Evolutionary conservation across 2,113 vertebrate genomes (phyloP), one percentile per base, ranked within the genome.

Genomic region (Archocentrus centrarchus): DNA sequence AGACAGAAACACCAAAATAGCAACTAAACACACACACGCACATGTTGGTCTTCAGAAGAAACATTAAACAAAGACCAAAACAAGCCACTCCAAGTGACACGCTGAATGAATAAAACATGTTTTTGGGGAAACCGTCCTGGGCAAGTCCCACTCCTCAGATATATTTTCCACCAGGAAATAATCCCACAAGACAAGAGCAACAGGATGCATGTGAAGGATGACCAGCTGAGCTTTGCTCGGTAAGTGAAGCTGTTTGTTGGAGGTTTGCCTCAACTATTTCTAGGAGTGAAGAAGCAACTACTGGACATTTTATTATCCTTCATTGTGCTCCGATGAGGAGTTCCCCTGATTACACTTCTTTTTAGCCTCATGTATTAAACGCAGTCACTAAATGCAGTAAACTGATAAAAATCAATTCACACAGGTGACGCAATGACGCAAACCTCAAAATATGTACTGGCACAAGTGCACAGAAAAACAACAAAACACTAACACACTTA

Each of bases 51-150:
- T 64, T 91, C 83, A 84, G 82, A 88, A 84, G 86, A 89, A 86
- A 91, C 86, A 93, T 91, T 89, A 85, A 92, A 91, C 84, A 89
- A 86, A 93, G 90, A 85, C 58, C 75, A 92, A 91, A 90, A 90
- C 76, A 89, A 91, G 81, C 75, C 87, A 88, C 77, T 58, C 62
- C 60, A 37, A 86, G 80, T 88, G 91, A 87, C 77, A 90, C 80
- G 59, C 30, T 20, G 62, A 70, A 94, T 92, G 92, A 91, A 94
- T 94, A 92, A 93, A 94, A 92, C 84, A 94, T 90, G 80, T 88
- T 79, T 76, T 73, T 9, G 4, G 37, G 80, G 62, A 80, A 86
- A 81, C 80, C 82, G 79, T 85, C 84, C 82, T 77, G 70, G 77
- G 75, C 41, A 68, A 89, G 83, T 58, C 64, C 70, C 79, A 62